Evolutionary conservation across 2,888 invertebrate species (phyloP).

Genomic region (Himalopsyche tibetana): DNA sequence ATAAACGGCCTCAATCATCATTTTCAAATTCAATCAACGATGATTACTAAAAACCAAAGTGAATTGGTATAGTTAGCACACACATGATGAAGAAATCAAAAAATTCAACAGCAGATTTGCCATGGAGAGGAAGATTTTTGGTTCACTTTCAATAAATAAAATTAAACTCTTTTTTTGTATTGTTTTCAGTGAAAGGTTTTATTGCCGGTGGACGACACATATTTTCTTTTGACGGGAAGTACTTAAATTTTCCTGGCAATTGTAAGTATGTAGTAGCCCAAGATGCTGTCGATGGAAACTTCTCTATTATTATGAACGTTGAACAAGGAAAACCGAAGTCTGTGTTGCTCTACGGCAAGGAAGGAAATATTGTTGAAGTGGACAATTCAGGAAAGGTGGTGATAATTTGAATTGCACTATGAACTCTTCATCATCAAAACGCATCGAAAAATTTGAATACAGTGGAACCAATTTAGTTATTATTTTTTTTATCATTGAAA

Average conservation of each 20-base stretch:
- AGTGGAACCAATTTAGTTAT: too few species aligned
- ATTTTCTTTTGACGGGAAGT: conserved; percentile 91
- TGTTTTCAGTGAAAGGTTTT: conserved; percentile 80
- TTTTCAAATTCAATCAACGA: too few species aligned
- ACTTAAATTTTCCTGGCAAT: conserved; percentile 86
- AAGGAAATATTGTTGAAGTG: conserved; percentile 80
- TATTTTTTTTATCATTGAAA: too few species aligned
- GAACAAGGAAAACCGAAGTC: conserved; percentile 83
- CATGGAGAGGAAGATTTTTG: too few species aligned
- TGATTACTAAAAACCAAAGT: too few species aligned
- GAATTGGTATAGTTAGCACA: too few species aligned
- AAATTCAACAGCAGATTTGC: too few species aligned
- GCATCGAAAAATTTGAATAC: too few species aligned
- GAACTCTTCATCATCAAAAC: too few species aligned
- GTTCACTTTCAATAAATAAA: neutral
- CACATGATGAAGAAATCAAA: too few species aligned
- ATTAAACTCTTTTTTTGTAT: neutral
- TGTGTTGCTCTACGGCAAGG: conserved; percentile 83
- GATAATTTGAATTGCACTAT: too few species aligned
- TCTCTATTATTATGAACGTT: conserved; percentile 84
- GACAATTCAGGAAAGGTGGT: conserved; percentile 80
- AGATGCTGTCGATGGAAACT: conserved; percentile 92
- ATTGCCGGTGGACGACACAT: conserved; percentile 88
- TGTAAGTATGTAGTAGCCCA: conserved; percentile 91
- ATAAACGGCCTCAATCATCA: too few species aligned